Base-by-base conservation (phyloP, 2,888 invertebrate genomes). In the Stenurella melanura region DNA sequence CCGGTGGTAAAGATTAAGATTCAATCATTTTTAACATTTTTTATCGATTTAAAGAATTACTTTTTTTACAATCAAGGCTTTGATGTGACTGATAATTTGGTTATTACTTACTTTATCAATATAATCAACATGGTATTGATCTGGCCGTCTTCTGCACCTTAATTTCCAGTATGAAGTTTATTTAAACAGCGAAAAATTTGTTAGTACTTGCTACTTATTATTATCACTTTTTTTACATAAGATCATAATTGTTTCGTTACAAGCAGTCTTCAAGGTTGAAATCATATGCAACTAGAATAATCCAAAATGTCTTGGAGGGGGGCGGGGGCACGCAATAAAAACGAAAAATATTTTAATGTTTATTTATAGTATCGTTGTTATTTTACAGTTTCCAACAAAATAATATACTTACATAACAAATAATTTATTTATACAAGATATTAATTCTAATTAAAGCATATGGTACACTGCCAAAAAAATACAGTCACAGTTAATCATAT, bases 341-440 rank as follows among this genome's bases (percentile, higher is more conserved):
- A 12, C 30, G 17, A 30, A 26, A 54, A 15, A 64, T 50, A 34
- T 50, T 12, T 74, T 42, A 19, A 38, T 75, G n/a, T 81, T 79
- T 81, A 79, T 75, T 76, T 54, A 38, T 79, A 78, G 77, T 72
- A 78, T 81, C 81, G 81, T 79, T 81, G 81, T 81, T 76, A 81
- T 81, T 76, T 81, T 85, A 85, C 83, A 83, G 78, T 78, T 75
- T 64, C 78, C 83, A 83, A 83, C 83, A 83, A 78, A 81, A 77
- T 81, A 79, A 68, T 75, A 75, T 78, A 77, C 67, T 80, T 77
- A 77, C 76, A 76, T 81, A 83, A 83, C 82, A 81, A 80, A 80
- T 80, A 74, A 80, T 79, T 66, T 77, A 73, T 82, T 78, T 82
- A 80, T 81, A 83, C 80, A 83, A 67, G 77, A 68, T 73, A 72